Conservation (phyloP, 1,140 invertebrate genomes). For the Trichomalopsis sarcophagae region DNA sequence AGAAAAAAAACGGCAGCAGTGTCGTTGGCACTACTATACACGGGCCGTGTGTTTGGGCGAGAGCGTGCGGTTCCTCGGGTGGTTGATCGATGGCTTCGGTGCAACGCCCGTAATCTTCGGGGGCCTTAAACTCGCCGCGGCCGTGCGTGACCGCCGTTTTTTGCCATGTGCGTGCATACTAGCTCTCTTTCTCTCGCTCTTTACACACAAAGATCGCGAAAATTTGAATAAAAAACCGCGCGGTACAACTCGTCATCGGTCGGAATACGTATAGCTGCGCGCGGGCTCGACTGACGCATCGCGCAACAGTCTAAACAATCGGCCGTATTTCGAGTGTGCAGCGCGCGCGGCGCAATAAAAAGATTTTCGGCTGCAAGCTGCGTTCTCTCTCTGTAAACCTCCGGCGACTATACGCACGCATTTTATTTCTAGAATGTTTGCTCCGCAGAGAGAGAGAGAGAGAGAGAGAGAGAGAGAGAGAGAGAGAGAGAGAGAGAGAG, state of each 20-base stretch:
- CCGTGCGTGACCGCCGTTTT: slow-evolving; percentile 59
- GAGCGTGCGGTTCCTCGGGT: slow-evolving; percentile 19
- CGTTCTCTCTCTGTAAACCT: neutral
- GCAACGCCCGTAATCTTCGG: slow-evolving; percentile 69
- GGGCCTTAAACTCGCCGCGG: slow-evolving; percentile 64
- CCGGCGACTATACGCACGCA: slow-evolving; percentile 50
- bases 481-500: too few relatives aligned
- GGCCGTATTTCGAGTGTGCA: slow-evolving; percentile 45
- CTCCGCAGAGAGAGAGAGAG: slow-evolving; percentile 65
- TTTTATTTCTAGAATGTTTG: slow-evolving; percentile 75
- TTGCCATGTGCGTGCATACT: neutral
- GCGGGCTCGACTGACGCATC: neutral
- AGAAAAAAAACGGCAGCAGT: neutral
- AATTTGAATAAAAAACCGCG: neutral
- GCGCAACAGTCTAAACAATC: slow-evolving; percentile 6
- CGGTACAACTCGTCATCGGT: neutral
- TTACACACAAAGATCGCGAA: neutral
- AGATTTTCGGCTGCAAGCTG: slow-evolving; percentile 42
- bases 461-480: too few relatives aligned
- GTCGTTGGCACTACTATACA: slow-evolving; percentile 25
- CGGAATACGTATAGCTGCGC: too few relatives aligned
- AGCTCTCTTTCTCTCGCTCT: neutral
- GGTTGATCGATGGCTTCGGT: slow-evolving; percentile 65
- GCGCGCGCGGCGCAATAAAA: slow-evolving; percentile 57
- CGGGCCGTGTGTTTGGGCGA: neutral